Evolutionary conservation across 2,888 invertebrate species (phyloP), one percentile per base, ranked within the genome.

Genomic region (Camponotus fellah): DNA sequence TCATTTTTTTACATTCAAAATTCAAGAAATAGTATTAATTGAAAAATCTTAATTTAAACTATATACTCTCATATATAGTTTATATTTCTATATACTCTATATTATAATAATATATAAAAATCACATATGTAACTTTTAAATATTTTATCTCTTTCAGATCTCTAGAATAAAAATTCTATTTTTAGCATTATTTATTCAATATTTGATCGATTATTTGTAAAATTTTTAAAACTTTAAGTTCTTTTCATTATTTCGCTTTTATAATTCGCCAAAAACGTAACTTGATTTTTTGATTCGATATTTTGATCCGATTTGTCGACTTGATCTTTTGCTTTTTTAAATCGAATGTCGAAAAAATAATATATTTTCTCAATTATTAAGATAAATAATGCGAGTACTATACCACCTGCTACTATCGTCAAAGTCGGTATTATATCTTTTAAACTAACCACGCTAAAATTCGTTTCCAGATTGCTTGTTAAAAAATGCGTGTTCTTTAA

Each of bases 341-440:
- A 65, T 9, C 21, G 34, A 8, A 4, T 8, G 0, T 69, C 81
- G 8, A 60, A 17, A 10, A 32, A 37, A 26, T 81, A 66, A 53
- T 71, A 83, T 6, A 60, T 34, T 72, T 79, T 91, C 56, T 93
- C 93, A 8, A 90, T 10, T 0, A 85, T 43, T 4, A 93, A 65
- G 2, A 92, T 32, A 17, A 92, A 2, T 2, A 87, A 34, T 10
- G 91, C 87, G 14, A 92, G 34, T 3, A 88, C 1, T 1, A 89
- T 75, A 3, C 93, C 92, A 0, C 83, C 82, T 0, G 82, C 86
- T 6, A 93, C 58, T 6, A 93, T 84, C 0, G 90, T 82, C 0
- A 93, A 21, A 66, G 92, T 89, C 3, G 92, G 92, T 3, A 86
- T 85, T n/a, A 93, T 72, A 0, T 91, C 87, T 72, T 69, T 81